Evolutionary conservation across 2,113 vertebrate genomes (phyloP), one percentile per base, ranked within the genome.

Genomic region (Gasterosteus nipponicus): DNA sequence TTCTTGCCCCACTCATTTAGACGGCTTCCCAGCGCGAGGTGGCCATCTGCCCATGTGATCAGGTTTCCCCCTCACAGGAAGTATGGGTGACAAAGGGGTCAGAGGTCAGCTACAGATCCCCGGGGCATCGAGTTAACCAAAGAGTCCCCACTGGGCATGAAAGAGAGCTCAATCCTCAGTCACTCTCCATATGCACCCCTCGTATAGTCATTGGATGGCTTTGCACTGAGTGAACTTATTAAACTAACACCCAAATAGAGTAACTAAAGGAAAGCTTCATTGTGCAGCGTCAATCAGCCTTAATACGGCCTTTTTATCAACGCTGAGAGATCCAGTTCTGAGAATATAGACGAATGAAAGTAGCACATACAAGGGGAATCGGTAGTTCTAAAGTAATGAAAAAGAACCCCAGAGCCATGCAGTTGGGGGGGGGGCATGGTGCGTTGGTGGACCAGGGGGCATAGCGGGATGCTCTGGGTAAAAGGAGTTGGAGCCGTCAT

Each of bases 1-100:
- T 63, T 77, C 75, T 66, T 44, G 60, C 38, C 61, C 31, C 51
- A 31, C 47, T 62, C 72, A 53, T 65, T 83, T 77, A 56, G 35
- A 63, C 71, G 79, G 77, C 72, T 77, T 89, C 82, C 73, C 73
- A 75, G 19, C 53, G 64, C 16, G 22, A 75, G 73, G 69, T 41
- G 69, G n/a, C 84, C 86, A 83, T 92, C 86, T 90, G 90, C 75
- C 10, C 76, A 0, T 81, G 47, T 56, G 83, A 86, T 92, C 87
- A 81, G 88, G 87, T 92, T 92, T 81, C 86, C 51, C 62, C 56
- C 56, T 81, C 73, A 19, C 77, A 89, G 91, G 86, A 91, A 91
- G 71, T 81, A 31, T n/a, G 76, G 73, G 78, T 91, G 82, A 80
- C 61, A 79, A 69, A 56, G 51, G 58, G 86, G 70, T 86, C 84